These are phyloP conservation scores for Chaetura pelagica DNA, from an alignment of 2,113 vertebrate species.

Conservation along the genomic window DNA sequence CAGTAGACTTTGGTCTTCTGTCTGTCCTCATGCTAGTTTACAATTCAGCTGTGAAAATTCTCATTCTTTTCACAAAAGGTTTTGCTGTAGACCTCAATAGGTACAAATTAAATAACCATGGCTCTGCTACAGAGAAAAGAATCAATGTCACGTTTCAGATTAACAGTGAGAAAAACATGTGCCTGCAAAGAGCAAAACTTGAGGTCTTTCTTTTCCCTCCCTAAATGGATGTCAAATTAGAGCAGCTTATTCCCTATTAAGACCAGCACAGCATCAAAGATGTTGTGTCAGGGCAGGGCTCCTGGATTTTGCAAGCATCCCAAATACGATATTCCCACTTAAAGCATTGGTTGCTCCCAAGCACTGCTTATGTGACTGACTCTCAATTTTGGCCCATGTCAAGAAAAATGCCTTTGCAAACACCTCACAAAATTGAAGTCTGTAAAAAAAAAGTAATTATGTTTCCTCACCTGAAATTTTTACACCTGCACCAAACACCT, in stretches of 20 bases:
- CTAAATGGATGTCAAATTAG: neutral
- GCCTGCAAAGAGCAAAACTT: neutral
- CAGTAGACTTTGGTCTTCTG: neutral
- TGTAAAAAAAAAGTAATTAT: neutral
- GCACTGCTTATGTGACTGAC: neutral
- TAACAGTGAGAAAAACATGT: neutral
- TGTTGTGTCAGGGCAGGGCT: rapidly evolving
- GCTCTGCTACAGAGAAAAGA: neutral
- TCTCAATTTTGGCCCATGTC: neutral
- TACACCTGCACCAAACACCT: neutral
- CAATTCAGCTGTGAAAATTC: neutral
- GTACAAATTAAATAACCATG: neutral
- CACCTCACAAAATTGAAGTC: neutral
- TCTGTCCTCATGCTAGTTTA: neutral
- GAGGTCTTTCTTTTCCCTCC: neutral
- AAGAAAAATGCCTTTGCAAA: neutral
- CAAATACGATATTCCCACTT: rapidly evolving
- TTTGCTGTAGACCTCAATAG: neutral
- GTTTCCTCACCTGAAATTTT: neutral
- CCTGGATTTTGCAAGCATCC: neutral
- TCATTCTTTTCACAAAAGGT: neutral
- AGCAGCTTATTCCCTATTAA: neutral
- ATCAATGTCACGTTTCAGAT: neutral
- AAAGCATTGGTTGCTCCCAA: neutral
- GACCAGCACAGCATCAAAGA: neutral